Percentiles rank a stretch among this genome's conserved stretches.
phyloP scores from a whole-genome alignment of 2,888 invertebrate species.

The Anaspis maculata region DNA sequence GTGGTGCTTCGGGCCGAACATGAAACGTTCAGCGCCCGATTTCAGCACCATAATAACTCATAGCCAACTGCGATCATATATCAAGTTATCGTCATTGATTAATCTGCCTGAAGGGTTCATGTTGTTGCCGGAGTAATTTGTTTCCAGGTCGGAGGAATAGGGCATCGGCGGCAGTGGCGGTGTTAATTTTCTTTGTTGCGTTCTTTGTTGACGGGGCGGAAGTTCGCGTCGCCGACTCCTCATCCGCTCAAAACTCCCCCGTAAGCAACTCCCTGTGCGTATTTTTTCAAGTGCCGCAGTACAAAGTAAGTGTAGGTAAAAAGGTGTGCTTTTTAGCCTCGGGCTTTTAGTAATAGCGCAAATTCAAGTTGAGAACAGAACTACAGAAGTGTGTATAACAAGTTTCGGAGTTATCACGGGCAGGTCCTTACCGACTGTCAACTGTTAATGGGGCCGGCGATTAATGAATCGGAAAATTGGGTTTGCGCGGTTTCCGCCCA shows the following conservation, averaged over 20 bases:
- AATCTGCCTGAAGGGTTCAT: conserved; percentile 27
- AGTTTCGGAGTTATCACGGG: too few species aligned
- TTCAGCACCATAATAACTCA: conserved; percentile 28
- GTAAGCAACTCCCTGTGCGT: too few species aligned
- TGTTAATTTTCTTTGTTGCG: conserved; percentile 18
- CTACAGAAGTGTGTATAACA: too few species aligned
- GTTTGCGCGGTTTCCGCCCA: too few species aligned
- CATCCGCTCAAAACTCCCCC: too few species aligned
- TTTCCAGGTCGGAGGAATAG: conserved; percentile 10
- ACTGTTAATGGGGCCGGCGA: background rate
- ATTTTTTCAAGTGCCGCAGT: too few species aligned
- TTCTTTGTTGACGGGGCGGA: too few species aligned
- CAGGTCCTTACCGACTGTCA: background rate
- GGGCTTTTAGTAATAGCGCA: too few species aligned
- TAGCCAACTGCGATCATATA: conserved; percentile 26
- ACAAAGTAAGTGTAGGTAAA: background rate
- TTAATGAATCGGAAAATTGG: background rate
- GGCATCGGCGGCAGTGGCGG: too few species aligned
- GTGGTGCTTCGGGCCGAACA: conserved; percentile 15
- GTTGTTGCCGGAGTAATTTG: conserved; percentile 25
- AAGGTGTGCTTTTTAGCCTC: too few species aligned
- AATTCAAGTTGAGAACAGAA: too few species aligned
- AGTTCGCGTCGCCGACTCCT: too few species aligned
- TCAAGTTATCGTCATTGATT: conserved; percentile 32
- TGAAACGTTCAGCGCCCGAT: conserved; percentile 17